Base-by-base conservation (phyloP, 2,797 vertebrate genomes). In the Pitangus sulphuratus region DNA sequence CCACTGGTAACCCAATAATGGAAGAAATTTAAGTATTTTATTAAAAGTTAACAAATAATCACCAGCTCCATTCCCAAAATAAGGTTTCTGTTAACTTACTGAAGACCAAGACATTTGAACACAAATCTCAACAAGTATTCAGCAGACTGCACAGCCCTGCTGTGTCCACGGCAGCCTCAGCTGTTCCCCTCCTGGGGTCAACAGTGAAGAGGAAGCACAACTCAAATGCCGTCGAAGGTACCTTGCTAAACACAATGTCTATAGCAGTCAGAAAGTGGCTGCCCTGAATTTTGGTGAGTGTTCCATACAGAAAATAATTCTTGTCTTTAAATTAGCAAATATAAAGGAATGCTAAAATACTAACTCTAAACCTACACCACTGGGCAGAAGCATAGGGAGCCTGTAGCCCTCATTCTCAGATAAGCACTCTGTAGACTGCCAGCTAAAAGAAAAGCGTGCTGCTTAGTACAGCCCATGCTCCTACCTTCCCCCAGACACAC, bases 401-500 rank as follows among this genome's bases (percentile, higher is more conserved):
- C 40, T 40, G 53, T 24, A 79, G 66, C 22, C 28, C 11, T 53
- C 2, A 0, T 7, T 17, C 45, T 62, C 35, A 69, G 58, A 65
- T 8, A 21, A 0, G 11, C 17, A 70, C 12, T 50, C 69, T 0
- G 0, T 19, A 20, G 89, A 91, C 22, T 33, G 48, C 31, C 33
- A 82, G 1, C 15, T 51, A 47, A 66, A 70, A 9, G 14, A 11
- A 19, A n/a, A 57, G 26, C 22, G 14, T 12, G 3, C 18, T 74
- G 30, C 30, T n/a, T 19, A 18, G 37, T 39, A 39, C 8, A 71
- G 15, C 8, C 31, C 0, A 0, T 12, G 3, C 8, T 47, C 47
- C 47, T 39, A 0, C 17, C 44, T 14, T 51, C 1, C 22, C 28
- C 5, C 33, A 79, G 30, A 68, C 22, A 66, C 11, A 35, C 33